Conservation (phyloP, 2,888 invertebrate genomes). For the Hydroisotoma schaefferi region DNA sequence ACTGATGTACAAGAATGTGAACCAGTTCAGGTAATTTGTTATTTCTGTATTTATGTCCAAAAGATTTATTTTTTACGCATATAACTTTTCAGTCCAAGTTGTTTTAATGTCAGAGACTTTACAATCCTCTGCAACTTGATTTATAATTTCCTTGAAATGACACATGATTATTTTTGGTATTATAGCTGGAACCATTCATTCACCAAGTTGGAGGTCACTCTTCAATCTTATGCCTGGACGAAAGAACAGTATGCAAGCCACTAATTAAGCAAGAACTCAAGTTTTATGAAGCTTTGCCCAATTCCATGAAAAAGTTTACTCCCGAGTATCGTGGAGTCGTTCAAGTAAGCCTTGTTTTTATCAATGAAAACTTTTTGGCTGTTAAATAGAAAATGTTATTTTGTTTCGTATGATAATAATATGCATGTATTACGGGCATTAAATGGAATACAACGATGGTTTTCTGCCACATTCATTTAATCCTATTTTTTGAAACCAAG, state of each 20-base stretch:
- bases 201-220: conserved; percentile 60
- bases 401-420: no score
- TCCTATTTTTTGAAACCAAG: no score
- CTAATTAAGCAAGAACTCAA: conserved; percentile 56
- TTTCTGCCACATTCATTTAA: no score
- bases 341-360: conserved; percentile 49
- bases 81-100: not conserved
- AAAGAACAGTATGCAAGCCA: conserved; percentile 58
- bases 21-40: conserved; percentile 42
- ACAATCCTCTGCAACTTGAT: not conserved
- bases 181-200: conserved; percentile 56
- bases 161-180: conserved; percentile 38
- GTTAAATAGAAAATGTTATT: no score
- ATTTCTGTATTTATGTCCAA: not conserved
- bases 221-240: conserved; percentile 57
- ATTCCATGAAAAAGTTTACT: conserved; percentile 55
- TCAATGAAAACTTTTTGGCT: no score
- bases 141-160: not conserved
- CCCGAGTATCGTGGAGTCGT: conserved; percentile 57
- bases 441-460: no score
- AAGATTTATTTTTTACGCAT: not conserved
- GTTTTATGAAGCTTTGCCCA: conserved; percentile 59
- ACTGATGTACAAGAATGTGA: conserved; percentile 46
- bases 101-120: not conserved
- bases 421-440: no score